These are phyloP conservation scores for Drosophila albomicans DNA, from an alignment of 1,140 invertebrate genomes.

Conservation along the genomic window DNA sequence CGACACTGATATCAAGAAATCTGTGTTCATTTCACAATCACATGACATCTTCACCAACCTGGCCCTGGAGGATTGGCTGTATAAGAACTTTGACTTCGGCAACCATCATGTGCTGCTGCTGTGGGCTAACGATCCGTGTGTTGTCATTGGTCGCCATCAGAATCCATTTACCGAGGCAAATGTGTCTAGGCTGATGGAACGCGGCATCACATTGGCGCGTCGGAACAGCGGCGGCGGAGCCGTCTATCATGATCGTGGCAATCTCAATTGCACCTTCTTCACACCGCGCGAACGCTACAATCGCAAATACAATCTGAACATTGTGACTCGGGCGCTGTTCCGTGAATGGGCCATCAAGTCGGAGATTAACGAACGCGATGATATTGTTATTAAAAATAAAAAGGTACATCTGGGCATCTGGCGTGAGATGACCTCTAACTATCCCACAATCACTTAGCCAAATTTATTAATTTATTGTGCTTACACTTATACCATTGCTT, in stretches of 20 bases:
- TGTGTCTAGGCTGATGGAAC: conserved; percentile 87
- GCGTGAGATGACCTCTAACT: conserved; percentile 30
- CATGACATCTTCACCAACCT: conserved; percentile 95
- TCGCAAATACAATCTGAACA: conserved; percentile 92
- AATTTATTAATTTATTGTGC: neutral
- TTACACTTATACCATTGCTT: neutral
- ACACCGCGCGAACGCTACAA: conserved; percentile 92
- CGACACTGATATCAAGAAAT: conserved; percentile 88
- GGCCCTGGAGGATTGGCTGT: conserved; percentile 97
- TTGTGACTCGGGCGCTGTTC: conserved; percentile 92
- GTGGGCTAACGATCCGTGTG: conserved; percentile 96
- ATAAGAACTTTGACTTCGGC: conserved; percentile 92
- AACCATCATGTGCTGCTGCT: conserved; percentile 94
- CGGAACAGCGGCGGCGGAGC: conserved; percentile 98
- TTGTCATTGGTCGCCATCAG: conserved; percentile 98
- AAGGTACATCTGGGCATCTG: conserved; percentile 85
- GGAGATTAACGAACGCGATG: conserved; percentile 91
- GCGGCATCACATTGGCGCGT: conserved; percentile 91
- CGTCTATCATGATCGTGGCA: conserved; percentile 97
- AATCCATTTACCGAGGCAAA: conserved; percentile 98
- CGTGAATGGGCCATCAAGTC: conserved; percentile 92
- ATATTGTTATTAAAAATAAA: conserved; percentile 92
- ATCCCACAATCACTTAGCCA: conserved; percentile 6
- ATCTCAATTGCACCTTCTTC: conserved; percentile 97
- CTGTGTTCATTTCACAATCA: conserved; percentile 96